phyloP scores from a whole-genome alignment of 2,113 vertebrate genomes.

The Forbesichthys agassizii region DNA sequence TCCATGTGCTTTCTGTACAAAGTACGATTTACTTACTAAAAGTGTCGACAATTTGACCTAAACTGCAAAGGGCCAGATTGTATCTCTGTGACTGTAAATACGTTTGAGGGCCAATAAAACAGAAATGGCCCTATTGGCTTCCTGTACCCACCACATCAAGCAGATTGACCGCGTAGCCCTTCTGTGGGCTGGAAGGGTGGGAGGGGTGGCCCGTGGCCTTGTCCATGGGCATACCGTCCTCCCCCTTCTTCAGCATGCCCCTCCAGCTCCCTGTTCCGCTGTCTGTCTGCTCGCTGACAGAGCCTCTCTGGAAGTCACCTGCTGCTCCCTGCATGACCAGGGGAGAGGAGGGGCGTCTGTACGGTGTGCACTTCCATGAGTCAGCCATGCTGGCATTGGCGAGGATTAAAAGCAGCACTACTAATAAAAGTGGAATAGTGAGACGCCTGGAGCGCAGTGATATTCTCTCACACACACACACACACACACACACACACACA shows the following conservation, averaged over 20 bases:
- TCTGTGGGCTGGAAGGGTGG: slow-evolving; percentile 84
- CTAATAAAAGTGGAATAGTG: neutral
- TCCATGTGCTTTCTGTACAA: too few relatives aligned
- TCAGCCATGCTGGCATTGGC: neutral
- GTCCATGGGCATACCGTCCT: slow-evolving; percentile 81
- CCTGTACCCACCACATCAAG: slow-evolving; percentile 88
- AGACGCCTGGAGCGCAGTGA: neutral
- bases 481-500: too few relatives aligned
- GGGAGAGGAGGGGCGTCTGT: neutral
- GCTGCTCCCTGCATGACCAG: slow-evolving; percentile 42
- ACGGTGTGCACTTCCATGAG: neutral
- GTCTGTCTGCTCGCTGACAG: slow-evolving; percentile 76
- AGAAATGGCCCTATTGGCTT: too few relatives aligned
- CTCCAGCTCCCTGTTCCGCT: slow-evolving; percentile 88
- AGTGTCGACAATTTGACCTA: too few relatives aligned
- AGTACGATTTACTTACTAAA: too few relatives aligned
- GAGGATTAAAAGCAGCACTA: neutral
- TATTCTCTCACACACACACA: too few relatives aligned
- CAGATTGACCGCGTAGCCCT: slow-evolving; percentile 90
- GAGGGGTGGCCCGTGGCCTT: slow-evolving; percentile 66
- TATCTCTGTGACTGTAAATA: neutral
- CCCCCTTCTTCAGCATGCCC: slow-evolving; percentile 91
- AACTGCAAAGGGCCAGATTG: too few relatives aligned
- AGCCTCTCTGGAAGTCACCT: slow-evolving; percentile 66
- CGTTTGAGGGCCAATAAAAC: neutral